phyloP scores from a whole-genome alignment of 2,888 invertebrate genomes.

The Apoderus coryli region DNA sequence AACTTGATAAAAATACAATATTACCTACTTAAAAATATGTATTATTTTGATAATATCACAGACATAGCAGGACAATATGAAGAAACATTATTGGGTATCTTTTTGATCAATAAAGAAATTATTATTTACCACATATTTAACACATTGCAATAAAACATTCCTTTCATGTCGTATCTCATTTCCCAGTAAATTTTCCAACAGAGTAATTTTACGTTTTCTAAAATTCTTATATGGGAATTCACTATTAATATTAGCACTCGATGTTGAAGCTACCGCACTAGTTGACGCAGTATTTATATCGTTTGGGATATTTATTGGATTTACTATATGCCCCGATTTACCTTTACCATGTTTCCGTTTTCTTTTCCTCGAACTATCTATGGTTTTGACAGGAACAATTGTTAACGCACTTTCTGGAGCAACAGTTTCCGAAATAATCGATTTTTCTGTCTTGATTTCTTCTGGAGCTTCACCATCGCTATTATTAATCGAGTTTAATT shows the following conservation, averaged over 20 bases:
- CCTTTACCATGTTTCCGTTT: constrained; percentile 13
- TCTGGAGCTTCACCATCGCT: constrained; percentile 37
- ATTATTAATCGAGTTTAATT: not conserved
- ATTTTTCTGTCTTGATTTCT: constrained; percentile 33
- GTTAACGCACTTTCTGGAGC: constrained; percentile 12
- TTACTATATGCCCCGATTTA: constrained; percentile 13
- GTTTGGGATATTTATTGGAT: too few relatives aligned
- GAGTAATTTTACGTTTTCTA: constrained; percentile 35
- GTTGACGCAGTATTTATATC: too few relatives aligned
- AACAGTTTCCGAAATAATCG: too few relatives aligned
- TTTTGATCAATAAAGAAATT: too few relatives aligned
- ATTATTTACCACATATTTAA: constrained; percentile 61
- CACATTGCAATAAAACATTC: constrained; percentile 75
- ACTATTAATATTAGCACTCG: constrained; percentile 11
- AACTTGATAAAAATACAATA: too few relatives aligned
- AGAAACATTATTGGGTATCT: too few relatives aligned
- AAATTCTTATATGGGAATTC: constrained; percentile 21
- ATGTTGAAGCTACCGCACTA: constrained; percentile 23
- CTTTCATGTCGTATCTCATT: constrained; percentile 74
- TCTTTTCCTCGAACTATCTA: too few relatives aligned
- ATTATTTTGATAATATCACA: too few relatives aligned
- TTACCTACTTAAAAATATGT: too few relatives aligned
- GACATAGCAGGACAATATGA: too few relatives aligned
- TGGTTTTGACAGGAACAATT: too few relatives aligned
- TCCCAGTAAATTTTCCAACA: constrained; percentile 56